Conservation (phyloP, 2,888 invertebrate genomes). For the Magallana nippona region DNA sequence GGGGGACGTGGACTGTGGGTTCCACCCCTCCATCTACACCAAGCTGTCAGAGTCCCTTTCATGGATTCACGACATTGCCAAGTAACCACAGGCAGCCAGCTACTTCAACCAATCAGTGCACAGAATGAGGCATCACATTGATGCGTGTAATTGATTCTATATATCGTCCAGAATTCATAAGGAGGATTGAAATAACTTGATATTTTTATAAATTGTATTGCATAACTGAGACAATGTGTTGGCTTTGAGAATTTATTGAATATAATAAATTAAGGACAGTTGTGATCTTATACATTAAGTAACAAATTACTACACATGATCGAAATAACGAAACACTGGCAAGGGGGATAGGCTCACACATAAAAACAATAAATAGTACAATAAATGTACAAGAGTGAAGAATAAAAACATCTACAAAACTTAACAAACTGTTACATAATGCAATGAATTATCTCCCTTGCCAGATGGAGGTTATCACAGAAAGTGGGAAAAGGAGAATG, state of each 20-base stretch:
- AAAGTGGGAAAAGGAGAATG: background rate
- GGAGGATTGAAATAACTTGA: too few relatives aligned
- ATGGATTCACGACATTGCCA: slow-evolving; percentile 49
- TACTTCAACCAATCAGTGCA: too few relatives aligned
- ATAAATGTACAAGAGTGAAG: background rate
- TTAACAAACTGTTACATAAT: background rate
- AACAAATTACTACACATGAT: background rate
- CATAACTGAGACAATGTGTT: background rate
- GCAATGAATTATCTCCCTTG: background rate
- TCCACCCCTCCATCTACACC: slow-evolving; percentile 45
- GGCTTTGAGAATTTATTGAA: background rate
- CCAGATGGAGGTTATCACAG: background rate
- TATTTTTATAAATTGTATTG: background rate
- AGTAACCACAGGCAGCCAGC: background rate
- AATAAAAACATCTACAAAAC: background rate
- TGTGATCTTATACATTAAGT: background rate
- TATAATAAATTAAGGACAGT: background rate
- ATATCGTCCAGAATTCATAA: too few relatives aligned
- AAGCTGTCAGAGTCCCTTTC: slow-evolving; percentile 39
- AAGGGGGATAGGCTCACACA: background rate
- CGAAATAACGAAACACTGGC: slow-evolving; percentile 19
- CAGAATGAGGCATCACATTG: too few relatives aligned
- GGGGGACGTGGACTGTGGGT: slow-evolving; percentile 47
- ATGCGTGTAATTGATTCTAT: too few relatives aligned
- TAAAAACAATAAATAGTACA: background rate